Percentiles rank a stretch among this genome's conserved stretches.
Conservation (phyloP, 2,888 invertebrate species). For the Cetonia aurata region DNA sequence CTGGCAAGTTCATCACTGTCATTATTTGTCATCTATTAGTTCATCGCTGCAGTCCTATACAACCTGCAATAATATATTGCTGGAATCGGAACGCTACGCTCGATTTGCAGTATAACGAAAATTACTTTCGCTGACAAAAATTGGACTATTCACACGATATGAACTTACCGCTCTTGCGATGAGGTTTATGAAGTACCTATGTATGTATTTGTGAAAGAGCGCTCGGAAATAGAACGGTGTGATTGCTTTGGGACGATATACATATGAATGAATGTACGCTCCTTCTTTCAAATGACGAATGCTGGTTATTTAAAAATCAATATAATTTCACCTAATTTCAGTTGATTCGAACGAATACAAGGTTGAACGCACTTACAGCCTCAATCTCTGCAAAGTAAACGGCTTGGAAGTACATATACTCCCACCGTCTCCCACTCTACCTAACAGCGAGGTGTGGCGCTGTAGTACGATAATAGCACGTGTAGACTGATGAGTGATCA, state of each 20-base stretch:
- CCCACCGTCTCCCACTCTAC: too few species aligned
- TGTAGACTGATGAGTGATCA: too few species aligned
- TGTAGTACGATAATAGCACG: too few species aligned
- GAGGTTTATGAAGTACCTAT: not conserved
- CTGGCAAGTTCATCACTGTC: slow-evolving; percentile 44
- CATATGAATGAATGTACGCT: not conserved
- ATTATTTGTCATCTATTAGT: slow-evolving; percentile 43
- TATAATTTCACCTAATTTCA: too few species aligned
- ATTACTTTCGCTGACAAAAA: slow-evolving; percentile 12
- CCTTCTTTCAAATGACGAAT: too few species aligned
- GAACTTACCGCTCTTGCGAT: not conserved
- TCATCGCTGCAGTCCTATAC: slow-evolving; percentile 26
- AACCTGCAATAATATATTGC: slow-evolving; percentile 18
- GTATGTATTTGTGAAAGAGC: not conserved
- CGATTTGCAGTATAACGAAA: slow-evolving; percentile 20
- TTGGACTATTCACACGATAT: slow-evolving; percentile 22
- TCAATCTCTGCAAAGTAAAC: too few species aligned
- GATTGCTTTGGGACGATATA: slow-evolving; percentile 4
- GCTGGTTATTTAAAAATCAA: too few species aligned
- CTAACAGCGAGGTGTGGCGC: too few species aligned
- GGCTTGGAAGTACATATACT: too few species aligned
- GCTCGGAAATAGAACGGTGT: not conserved
- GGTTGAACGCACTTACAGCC: too few species aligned
- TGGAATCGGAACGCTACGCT: not conserved
- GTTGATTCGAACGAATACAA: too few species aligned